Conservation (phyloP, 2,797 vertebrate species). For the Orientallactaga sibirica region DNA sequence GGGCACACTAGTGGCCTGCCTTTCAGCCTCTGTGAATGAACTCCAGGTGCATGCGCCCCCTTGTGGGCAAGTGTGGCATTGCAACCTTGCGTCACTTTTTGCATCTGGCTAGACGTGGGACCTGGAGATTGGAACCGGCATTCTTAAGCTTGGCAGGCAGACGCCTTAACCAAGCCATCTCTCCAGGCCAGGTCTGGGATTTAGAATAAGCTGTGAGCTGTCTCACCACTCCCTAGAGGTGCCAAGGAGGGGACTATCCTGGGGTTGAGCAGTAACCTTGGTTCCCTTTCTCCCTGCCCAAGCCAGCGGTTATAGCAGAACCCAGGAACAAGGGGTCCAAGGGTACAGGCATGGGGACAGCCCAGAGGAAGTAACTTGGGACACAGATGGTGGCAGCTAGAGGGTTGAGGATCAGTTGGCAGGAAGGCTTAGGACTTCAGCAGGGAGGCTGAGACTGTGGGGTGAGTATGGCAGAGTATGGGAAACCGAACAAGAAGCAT, state of each 20-base stretch:
- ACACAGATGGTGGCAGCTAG: background rate
- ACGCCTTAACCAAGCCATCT: too few species aligned
- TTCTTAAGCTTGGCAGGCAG: too few species aligned
- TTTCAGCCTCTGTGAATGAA: too few species aligned
- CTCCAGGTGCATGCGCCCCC: too few species aligned
- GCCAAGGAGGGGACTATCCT: too few species aligned
- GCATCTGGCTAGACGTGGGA: too few species aligned
- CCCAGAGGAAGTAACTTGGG: background rate
- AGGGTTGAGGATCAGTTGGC: background rate
- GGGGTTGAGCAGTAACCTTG: rapidly evolving
- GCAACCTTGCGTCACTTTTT: too few species aligned
- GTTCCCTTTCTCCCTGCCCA: rapidly evolving
- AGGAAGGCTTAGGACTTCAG: background rate
- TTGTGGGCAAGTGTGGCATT: too few species aligned
- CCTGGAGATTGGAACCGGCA: too few species aligned
- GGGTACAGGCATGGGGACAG: background rate
- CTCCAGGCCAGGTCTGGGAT: background rate
- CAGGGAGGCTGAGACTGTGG: background rate
- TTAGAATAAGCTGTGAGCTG: rapidly evolving
- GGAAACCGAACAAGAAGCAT: background rate
- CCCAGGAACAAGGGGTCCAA: rapidly evolving
- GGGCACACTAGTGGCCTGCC: too few species aligned
- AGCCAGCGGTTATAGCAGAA: rapidly evolving
- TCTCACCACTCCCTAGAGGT: too few species aligned
- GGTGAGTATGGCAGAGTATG: rapidly evolving